Conservation (phyloP, 2,113 vertebrate species). For the Neopipo cinnamomea region DNA sequence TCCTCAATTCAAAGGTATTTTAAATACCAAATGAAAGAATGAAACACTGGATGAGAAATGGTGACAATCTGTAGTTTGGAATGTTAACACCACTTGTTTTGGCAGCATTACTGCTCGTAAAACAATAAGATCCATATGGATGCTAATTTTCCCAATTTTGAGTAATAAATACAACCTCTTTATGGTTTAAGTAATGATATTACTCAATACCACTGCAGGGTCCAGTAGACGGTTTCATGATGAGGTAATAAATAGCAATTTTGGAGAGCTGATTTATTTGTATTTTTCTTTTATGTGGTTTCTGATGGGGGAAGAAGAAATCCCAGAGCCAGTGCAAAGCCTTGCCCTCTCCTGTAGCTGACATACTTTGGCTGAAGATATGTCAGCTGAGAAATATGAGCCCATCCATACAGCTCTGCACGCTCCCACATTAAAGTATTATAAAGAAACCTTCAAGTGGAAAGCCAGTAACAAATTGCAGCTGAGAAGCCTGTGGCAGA, state of each 20-base stretch:
- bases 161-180: constrained; percentile 54
- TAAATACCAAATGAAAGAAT: constrained; percentile 40
- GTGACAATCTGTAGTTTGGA: constrained; percentile 55
- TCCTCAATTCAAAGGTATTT: constrained; percentile 51
- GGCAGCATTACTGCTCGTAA: constrained; percentile 34
- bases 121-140: constrained; percentile 67
- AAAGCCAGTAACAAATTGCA: constrained; percentile 66
- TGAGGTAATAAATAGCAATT: constrained; percentile 66
- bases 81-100: constrained; percentile 66
- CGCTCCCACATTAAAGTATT: constrained; percentile 62
- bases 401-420: constrained; percentile 18
- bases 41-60: constrained; percentile 27
- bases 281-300: constrained; percentile 66
- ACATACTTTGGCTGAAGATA: constrained; percentile 65
- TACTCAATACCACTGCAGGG: constrained; percentile 60
- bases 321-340: constrained; percentile 45
- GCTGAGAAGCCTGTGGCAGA: constrained; percentile 19
- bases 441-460: constrained; percentile 56
- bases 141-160: constrained; percentile 64
- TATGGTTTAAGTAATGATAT: constrained; percentile 59
- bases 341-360: constrained; percentile 62
- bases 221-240: constrained; percentile 48
- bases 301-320: constrained; percentile 47
- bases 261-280: constrained; percentile 59
- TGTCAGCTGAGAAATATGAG: constrained; percentile 64